Conservation (phyloP, 2,888 invertebrate genomes). For the Oscheius sp. region DNA sequence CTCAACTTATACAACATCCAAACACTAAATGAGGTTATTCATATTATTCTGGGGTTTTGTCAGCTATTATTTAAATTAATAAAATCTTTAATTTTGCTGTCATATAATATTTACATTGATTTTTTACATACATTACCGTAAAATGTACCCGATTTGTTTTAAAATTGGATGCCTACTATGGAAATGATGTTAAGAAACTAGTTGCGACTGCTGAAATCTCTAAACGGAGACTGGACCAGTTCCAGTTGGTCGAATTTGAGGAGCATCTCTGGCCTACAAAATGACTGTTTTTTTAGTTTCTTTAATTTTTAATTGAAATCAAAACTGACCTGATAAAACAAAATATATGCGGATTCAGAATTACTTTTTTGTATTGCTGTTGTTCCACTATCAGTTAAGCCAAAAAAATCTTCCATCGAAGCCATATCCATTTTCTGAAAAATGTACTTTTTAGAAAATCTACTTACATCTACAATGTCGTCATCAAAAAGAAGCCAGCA, state of each 20-base stretch:
- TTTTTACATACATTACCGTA: constrained; percentile 7
- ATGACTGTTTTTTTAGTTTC: no score
- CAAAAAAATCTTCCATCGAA: constrained; percentile 99
- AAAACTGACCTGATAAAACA: constrained; percentile 83
- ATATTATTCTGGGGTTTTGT: not conserved
- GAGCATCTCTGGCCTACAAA: constrained; percentile 27
- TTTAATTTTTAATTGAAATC: no score
- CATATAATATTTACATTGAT: not conserved
- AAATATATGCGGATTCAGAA: constrained; percentile 98
- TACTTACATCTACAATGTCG: constrained; percentile 97
- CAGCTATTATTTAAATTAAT: not conserved
- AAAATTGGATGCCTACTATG: constrained; percentile 26
- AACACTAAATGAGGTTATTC: constrained; percentile 20
- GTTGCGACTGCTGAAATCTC: not conserved
- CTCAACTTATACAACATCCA: constrained; percentile 80
- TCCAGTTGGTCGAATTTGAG: constrained; percentile 25
- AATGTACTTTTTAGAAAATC: not conserved
- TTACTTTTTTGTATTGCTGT: constrained; percentile 84
- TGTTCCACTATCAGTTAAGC: constrained; percentile 78
- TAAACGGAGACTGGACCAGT: constrained; percentile 27
- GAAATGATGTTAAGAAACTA: constrained; percentile 3
- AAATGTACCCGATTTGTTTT: constrained; percentile 25
- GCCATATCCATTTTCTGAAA: constrained; percentile 97
- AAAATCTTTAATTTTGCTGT: not conserved
- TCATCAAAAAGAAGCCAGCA: constrained; percentile 99